Base-by-base conservation (phyloP, 2,113 vertebrate species). In the Spea multiplicata region DNA sequence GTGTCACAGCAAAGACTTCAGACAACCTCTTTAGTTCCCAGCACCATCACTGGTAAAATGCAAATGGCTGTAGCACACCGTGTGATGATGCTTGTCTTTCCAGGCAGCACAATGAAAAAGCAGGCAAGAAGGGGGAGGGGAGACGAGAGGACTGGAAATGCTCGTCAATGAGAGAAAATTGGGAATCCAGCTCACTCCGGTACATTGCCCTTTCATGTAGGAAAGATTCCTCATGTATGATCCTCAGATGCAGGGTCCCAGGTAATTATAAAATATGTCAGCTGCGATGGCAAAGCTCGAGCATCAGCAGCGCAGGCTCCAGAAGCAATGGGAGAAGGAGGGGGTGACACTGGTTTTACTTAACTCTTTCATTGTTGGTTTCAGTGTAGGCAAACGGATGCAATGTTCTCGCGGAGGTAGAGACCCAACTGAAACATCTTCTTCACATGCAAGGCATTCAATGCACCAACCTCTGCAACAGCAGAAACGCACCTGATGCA, bases 41-140 rank as follows among this genome's bases (percentile, higher is more conserved):
- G 78, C 71, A 59, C 57, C 16, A 61, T 47, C 49, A 61, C 70
- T 73, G 48, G 9, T 44, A 48, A 72, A 74, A 74, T 80, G 78
- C 71, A 80, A 80, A 80, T 80, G 78, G 78, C 78, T 80, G 78
- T 44, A 74, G 71, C 71, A 65, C 78, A 80, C 45, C 45, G 71
- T 66, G 71, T 44, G 71, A 79, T 45, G 76, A 73, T 79, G 76
- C 69, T 79, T 55, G 61, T 14, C 76, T 72, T 70, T 45, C 47
- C 64, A 80, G 78, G 50, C 78, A 74, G 78, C 78, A 80, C 78
- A 80, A 80, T 80, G 71, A 59, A 61, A 80, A 80, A 30, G 77
- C 49, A 44, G 55, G 64, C 66, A 59, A 49, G 50, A 48, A 55
- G 78, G 78, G 78, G 78, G 73, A 66, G 71, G 78, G 78, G 69